A percentile compares a stretch with the other conserved stretches of the same genome.
Evolutionary conservation across 2,113 vertebrate species (phyloP).

Genomic region (Pedionomus torquatus): DNA sequence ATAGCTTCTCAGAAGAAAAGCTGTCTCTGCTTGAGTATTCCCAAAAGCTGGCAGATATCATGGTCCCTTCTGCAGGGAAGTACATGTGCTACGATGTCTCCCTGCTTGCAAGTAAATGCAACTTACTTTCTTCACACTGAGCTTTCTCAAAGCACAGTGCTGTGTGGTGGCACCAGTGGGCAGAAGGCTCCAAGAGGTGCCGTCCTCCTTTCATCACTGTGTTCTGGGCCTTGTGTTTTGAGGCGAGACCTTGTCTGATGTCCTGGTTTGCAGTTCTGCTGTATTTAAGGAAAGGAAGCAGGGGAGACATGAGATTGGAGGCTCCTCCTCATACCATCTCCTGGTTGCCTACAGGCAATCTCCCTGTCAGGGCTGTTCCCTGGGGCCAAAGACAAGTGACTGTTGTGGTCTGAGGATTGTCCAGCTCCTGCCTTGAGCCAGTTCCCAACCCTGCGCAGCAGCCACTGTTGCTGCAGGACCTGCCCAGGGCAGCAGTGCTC

Average conservation of each 20-base stretch:
- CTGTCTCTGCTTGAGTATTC: background rate
- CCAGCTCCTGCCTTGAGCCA: background rate
- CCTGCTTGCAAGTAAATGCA: background rate
- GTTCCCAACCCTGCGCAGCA: background rate
- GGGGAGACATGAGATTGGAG: background rate
- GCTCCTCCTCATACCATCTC: background rate
- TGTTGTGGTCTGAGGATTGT: background rate
- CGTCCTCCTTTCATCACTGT: background rate
- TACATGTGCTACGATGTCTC: fast-evolving
- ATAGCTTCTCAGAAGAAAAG: background rate
- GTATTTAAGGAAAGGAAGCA: background rate
- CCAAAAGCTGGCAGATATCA: background rate
- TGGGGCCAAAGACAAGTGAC: background rate
- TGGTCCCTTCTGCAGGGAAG: background rate
- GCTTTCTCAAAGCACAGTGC: background rate
- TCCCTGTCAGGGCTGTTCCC: background rate
- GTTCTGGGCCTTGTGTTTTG: background rate
- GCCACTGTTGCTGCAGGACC: background rate
- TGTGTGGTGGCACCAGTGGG: fast-evolving
- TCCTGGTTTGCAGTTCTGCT: background rate
- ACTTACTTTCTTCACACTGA: background rate
- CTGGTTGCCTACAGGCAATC: background rate
- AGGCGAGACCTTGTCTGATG: background rate
- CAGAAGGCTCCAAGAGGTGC: background rate
- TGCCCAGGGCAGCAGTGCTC: background rate